Evolutionary conservation across 1,140 invertebrate species (phyloP).

Genomic region (Berghia stephanieae): DNA sequence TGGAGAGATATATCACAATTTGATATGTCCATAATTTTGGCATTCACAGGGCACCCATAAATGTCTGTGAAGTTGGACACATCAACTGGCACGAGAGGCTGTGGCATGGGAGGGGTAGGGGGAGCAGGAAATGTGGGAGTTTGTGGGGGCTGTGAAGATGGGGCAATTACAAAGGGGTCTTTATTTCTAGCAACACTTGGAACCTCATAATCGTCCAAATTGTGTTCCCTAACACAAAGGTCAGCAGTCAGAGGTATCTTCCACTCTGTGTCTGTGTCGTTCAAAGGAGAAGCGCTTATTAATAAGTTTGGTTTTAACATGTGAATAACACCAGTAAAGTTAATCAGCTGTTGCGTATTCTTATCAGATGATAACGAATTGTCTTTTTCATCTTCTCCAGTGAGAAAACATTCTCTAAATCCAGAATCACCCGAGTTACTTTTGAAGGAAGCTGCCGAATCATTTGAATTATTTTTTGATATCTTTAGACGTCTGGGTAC

Average conservation of each 20-base stretch:
- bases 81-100: neutral
- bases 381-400: neutral
- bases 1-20: neutral
- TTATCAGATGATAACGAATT: neutral
- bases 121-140: conserved; percentile 12
- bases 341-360: neutral
- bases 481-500: conserved; percentile 36
- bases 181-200: neutral
- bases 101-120: neutral
- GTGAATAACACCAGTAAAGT: conserved; percentile 33
- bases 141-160: neutral
- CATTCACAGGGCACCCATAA: conserved; percentile 7
- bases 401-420: neutral
- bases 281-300: conserved; percentile 32
- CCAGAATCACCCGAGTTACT: neutral
- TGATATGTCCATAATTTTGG: conserved; percentile 16
- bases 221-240: conserved; percentile 26
- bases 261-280: conserved; percentile 31
- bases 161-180: neutral
- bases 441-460: too few species aligned
- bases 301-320: conserved; percentile 27
- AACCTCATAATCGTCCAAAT: conserved; percentile 35
- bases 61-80: conserved; percentile 19
- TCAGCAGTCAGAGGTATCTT: conserved; percentile 29
- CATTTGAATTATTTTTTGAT: neutral